Evolutionary conservation across 2,113 vertebrate species (phyloP), one percentile per base, ranked within the genome.

Genomic region (Cathartes aura): DNA sequence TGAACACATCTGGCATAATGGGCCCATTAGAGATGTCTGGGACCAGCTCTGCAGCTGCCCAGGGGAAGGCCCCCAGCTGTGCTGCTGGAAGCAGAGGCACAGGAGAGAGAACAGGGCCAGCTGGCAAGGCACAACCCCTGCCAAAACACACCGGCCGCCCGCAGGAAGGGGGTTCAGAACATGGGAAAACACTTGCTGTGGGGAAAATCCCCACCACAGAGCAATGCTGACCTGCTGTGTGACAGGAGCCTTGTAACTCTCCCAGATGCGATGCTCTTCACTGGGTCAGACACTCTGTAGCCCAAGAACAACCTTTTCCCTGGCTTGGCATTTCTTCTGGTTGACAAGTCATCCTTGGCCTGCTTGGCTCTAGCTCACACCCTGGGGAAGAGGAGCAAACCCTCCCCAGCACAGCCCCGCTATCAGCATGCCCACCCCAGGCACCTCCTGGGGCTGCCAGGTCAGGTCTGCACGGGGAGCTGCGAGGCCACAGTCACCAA

Each of bases 1-100:
- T 85, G 96, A 97, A 90, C 89, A 98, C 96, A 98, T 97, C 86
- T 97, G 94, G 93, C 90, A 96, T 93, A 97, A 92, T 43, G 53
- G 87, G 78, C 82, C 87, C 86, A 90, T 91, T 95, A 96, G 83
- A 96, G 95, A 94, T 80, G 76, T 80, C 89, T 95, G 97, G 82
- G 94, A 93, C 70, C 94, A 73, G 71, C 75, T 91, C 87, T 93
- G 81, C 67, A 96, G 82, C 74, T 97, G 80, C 74, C 91, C 83
- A 74, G 63, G 40, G 95, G 64, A 76, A 95, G 89, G 94, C 60
- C 81, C 70, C 89, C 85, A 95, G 53, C 63, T 95, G 83, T 18
- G 60, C 14, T 88, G 83, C 91, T 79, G 76, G 32, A 93, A 97
- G 56, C 59, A 93, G 94, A 81, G 72, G 86, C 21, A 53, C 27